phyloP scores from a whole-genome alignment of 2,888 invertebrate genomes.

The Dichetophora obliterata region DNA sequence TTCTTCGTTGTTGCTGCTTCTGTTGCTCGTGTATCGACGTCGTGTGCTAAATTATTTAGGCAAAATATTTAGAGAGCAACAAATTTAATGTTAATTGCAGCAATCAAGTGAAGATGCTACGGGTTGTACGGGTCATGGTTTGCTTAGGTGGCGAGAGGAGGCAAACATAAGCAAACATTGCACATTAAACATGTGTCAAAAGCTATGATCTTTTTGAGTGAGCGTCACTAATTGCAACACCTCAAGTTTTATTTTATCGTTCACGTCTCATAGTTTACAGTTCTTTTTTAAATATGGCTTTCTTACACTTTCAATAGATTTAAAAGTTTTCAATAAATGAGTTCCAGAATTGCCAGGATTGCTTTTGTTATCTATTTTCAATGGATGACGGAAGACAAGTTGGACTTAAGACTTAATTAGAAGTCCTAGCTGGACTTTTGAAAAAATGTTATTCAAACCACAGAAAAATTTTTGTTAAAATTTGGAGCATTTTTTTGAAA shows the following conservation, averaged over 20 bases:
- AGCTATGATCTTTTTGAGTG: not conserved
- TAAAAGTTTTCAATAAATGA: too few relatives aligned
- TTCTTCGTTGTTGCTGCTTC: not conserved
- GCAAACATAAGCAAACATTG: not conserved
- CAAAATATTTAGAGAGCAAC: conserved; percentile 25
- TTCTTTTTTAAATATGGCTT: too few relatives aligned
- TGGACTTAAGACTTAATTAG: too few relatives aligned
- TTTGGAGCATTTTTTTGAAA: too few relatives aligned
- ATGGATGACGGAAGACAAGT: too few relatives aligned
- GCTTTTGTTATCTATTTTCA: too few relatives aligned
- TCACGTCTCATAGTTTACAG: conserved; percentile 35
- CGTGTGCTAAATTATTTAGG: conserved; percentile 30
- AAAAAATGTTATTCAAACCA: too few relatives aligned
- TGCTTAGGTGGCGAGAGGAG: not conserved
- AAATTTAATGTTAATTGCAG: conserved; percentile 42
- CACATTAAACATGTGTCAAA: not conserved
- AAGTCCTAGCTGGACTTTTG: too few relatives aligned
- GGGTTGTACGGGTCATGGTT: not conserved
- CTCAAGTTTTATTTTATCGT: conserved; percentile 16
- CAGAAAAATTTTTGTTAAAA: too few relatives aligned
- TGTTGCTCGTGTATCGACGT: conserved; percentile 32
- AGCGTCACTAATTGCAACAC: too few relatives aligned
- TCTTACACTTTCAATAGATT: too few relatives aligned
- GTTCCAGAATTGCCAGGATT: too few relatives aligned
- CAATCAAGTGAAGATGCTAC: not conserved